Percentiles rank a stretch among this genome's conserved stretches.
Evolutionary conservation across 2,797 vertebrate species (phyloP).

Genomic region (Tarsius wallacei): DNA sequence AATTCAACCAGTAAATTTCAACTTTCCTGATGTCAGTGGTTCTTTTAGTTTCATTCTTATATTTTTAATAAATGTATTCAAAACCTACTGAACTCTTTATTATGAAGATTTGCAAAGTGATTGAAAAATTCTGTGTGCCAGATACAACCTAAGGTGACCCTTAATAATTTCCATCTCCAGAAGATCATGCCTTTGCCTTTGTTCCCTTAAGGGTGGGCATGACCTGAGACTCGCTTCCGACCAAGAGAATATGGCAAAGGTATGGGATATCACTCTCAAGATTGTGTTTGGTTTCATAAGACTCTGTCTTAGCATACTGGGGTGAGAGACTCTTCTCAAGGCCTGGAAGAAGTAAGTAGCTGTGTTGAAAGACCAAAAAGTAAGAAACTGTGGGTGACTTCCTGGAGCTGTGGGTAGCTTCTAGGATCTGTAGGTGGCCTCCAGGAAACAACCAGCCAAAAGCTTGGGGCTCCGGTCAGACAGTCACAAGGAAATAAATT

Average conservation of each 20-base stretch:
- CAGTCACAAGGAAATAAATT: slow-evolving; percentile 1
- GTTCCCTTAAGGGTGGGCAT: not conserved
- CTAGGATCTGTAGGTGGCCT: not conserved
- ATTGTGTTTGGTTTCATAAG: not conserved
- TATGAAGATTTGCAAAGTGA: not conserved
- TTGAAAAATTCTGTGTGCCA: slow-evolving; percentile 34
- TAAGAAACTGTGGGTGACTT: not conserved
- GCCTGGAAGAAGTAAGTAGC: not conserved
- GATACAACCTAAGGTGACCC: not conserved
- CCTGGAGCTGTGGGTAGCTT: not conserved
- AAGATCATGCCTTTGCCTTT: not conserved
- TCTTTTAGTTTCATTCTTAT: not conserved
- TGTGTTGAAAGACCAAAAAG: not conserved
- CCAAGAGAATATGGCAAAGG: not conserved
- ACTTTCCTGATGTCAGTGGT: not conserved
- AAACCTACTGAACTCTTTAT: not conserved
- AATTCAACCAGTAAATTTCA: not conserved
- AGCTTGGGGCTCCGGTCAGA: not conserved
- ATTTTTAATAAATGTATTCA: slow-evolving; percentile 35
- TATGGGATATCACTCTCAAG: not conserved
- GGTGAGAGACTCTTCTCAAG: not conserved
- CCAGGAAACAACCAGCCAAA: not conserved
- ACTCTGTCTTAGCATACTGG: not conserved
- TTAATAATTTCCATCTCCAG: not conserved
- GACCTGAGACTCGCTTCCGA: not conserved